Percentiles rank a stretch among this genome's conserved stretches.
These are phyloP conservation scores for Hartigia nigra DNA, from an alignment of 2,888 invertebrate genomes.

Conservation along the genomic window DNA sequence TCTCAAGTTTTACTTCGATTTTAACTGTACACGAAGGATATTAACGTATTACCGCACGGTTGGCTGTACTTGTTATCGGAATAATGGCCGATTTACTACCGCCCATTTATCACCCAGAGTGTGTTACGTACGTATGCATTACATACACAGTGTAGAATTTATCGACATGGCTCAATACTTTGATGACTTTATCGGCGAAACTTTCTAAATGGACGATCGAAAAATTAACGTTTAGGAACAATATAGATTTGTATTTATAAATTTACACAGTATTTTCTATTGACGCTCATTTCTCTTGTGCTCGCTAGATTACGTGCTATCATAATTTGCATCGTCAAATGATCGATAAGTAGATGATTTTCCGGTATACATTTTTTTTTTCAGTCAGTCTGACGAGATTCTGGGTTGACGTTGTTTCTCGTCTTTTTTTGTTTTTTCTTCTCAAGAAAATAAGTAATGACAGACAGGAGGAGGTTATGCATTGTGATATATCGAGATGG, in stretches of 20 bases:
- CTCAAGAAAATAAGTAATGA: neutral
- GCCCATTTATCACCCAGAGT: neutral
- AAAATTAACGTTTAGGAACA: neutral
- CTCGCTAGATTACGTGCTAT: neutral
- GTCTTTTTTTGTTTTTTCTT: no score
- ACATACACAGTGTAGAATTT: neutral
- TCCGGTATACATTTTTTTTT: accelerated
- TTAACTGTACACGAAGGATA: neutral
- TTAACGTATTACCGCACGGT: neutral
- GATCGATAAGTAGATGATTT: neutral
- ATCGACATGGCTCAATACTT: neutral
- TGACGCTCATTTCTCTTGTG: neutral
- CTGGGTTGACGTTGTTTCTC: neutral
- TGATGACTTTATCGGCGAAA: neutral
- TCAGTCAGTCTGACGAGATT: neutral
- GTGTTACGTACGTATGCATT: neutral
- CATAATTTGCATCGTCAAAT: neutral
- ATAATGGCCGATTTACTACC: neutral
- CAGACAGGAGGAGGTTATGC: neutral
- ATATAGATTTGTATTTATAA: neutral
- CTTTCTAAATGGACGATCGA: neutral
- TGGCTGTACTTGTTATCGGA: neutral
- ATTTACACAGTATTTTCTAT: neutral
- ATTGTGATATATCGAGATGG: neutral
- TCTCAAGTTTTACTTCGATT: neutral